These are phyloP conservation scores for Lasioglossum villosulum DNA, from an alignment of 2,888 invertebrate genomes.

Conservation along the genomic window DNA sequence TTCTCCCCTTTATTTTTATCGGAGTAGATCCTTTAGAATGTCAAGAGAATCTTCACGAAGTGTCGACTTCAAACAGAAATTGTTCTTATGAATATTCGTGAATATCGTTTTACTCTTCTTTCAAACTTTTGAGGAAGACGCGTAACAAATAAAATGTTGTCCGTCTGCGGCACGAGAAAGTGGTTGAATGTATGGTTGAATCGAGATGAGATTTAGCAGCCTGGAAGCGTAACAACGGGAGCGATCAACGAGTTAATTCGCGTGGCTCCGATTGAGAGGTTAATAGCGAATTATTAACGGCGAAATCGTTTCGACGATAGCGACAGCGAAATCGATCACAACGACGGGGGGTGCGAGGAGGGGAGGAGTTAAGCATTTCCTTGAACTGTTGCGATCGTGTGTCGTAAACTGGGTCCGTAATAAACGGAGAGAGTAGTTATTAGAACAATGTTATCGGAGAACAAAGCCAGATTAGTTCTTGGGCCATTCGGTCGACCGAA, in stretches of 20 bases:
- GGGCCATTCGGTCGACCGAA: neutral
- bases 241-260: neutral
- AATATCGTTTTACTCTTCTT: neutral
- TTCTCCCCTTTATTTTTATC: neutral
- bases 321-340: neutral
- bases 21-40: neutral
- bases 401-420: conserved; percentile 3
- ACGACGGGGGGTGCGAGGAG: neutral
- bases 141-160: neutral
- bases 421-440: neutral
- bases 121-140: neutral
- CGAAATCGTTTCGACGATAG: neutral
- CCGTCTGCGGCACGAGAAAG: neutral
- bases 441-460: conserved; percentile 1
- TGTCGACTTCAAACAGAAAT: neutral
- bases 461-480: conserved; percentile 15
- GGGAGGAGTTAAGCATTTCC: neutral
- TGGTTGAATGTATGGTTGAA: neutral
- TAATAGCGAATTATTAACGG: conserved; percentile 1
- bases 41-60: neutral
- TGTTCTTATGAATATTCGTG: neutral
- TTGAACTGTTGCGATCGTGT: neutral
- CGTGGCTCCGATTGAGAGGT: neutral
- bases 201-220: neutral
- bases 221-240: neutral